A percentile compares a stretch with the other conserved stretches of the same genome.
phyloP scores from a whole-genome alignment of 2,888 invertebrate species.

The Andrena marginata region DNA sequence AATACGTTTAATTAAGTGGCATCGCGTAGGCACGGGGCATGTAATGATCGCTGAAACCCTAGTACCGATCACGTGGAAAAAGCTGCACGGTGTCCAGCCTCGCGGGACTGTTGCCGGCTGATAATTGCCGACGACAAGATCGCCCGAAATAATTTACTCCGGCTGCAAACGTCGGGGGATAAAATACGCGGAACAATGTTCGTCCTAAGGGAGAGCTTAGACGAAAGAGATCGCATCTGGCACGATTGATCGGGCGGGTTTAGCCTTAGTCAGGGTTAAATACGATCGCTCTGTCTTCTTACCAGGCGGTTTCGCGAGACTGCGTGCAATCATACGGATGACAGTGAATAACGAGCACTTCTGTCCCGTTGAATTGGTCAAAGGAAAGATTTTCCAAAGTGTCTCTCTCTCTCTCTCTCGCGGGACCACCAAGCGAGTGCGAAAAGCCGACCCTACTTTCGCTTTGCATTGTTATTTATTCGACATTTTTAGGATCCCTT shows the following conservation, averaged over 20 bases:
- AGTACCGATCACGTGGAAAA: slow-evolving; percentile 37
- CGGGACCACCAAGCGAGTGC: slow-evolving; percentile 20
- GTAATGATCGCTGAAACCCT: slow-evolving; percentile 62
- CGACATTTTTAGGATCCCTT: slow-evolving; percentile 11
- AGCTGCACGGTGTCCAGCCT: slow-evolving; percentile 3
- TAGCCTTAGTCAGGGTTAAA: slow-evolving; percentile 5
- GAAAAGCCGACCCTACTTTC: slow-evolving; percentile 34
- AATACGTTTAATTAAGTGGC: slow-evolving; percentile 65
- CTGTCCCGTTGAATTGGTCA: slow-evolving; percentile 37
- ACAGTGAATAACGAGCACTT: slow-evolving; percentile 38
- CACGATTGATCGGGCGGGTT: neutral
- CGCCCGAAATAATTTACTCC: slow-evolving; percentile 55
- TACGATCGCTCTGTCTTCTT: slow-evolving; percentile 17
- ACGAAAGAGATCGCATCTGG: slow-evolving; percentile 10
- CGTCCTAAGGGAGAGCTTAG: neutral
- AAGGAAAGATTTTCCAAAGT: slow-evolving; percentile 4
- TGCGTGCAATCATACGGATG: slow-evolving; percentile 45
- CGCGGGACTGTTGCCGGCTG: slow-evolving; percentile 31
- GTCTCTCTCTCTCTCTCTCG: slow-evolving; percentile 1
- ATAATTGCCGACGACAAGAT: slow-evolving; percentile 55
- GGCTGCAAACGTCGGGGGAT: slow-evolving; percentile 29
- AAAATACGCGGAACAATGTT: slow-evolving; percentile 45
- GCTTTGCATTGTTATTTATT: slow-evolving; percentile 26
- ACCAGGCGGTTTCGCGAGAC: slow-evolving; percentile 4
- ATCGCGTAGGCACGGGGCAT: slow-evolving; percentile 55